Evolutionary conservation across 2,888 invertebrate genomes (phyloP).

Genomic region (Trypoxylon attenuatum): DNA sequence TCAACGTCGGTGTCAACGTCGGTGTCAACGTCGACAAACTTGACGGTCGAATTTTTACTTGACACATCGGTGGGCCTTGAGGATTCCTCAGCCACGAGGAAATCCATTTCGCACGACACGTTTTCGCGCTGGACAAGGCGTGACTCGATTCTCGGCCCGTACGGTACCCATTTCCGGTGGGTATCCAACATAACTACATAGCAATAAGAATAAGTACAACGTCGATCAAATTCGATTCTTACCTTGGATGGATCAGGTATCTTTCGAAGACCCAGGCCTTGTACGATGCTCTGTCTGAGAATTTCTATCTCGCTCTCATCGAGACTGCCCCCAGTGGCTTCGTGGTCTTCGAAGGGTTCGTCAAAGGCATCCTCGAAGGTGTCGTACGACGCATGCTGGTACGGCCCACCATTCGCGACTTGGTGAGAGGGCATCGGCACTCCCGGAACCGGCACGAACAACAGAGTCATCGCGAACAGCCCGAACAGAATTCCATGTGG

Average conservation of each 20-base stretch:
- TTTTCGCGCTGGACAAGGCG: not conserved
- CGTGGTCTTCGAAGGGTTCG: slow-evolving; percentile 10
- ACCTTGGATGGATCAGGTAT: slow-evolving; percentile 72
- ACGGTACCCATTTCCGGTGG: not conserved
- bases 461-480: slow-evolving; percentile 29
- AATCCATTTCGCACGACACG: not conserved
- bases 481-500: slow-evolving; percentile 19
- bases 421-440: slow-evolving; percentile 33
- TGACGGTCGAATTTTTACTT: not conserved
- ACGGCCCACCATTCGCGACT: slow-evolving; percentile 22
- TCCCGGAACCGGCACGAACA: slow-evolving; percentile 35
- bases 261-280: slow-evolving; percentile 69
- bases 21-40: too few species aligned
- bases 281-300: slow-evolving; percentile 69
- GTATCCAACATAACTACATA: too few species aligned
- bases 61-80: not conserved
- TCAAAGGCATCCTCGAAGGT: slow-evolving; percentile 40
- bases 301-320: slow-evolving; percentile 64
- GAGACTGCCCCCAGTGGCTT: slow-evolving; percentile 9
- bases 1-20: not conserved
- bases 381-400: slow-evolving; percentile 36
- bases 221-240: slow-evolving; percentile 3
- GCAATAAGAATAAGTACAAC: too few species aligned
- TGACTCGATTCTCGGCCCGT: not conserved
- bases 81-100: not conserved